Evolutionary conservation across 1,140 invertebrate species (phyloP), one percentile per base, ranked within the genome.

Genomic region (Epicauta chinensis): DNA sequence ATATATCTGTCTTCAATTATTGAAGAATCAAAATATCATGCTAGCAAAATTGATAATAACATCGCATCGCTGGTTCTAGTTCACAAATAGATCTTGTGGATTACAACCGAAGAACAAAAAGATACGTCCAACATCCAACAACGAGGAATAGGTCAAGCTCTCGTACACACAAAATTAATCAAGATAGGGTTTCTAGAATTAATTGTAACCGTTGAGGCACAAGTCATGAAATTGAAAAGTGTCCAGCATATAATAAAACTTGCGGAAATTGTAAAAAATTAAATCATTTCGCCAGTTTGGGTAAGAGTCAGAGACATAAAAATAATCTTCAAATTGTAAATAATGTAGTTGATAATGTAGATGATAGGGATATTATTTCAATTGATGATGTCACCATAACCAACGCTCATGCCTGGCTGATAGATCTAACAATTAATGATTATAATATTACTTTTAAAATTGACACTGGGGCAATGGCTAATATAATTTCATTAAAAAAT

Each of bases 211-310:
- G 23, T 3, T 52, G 50, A 29, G 50, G 42, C n/a, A 17, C 7
- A 36, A 14, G 7, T 45, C 50, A 52, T 30, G 32, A 14, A 52
- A 35, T 46, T 16, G 46, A 51, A 15, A 49, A 55, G 34, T 63
- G 61, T 47, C 59, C 56, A 32, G 59, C 58, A 11, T 39, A 48
- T 37, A 49, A 51, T 9, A 56, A 50, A 41, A 51, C 30, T 3
- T 64, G 60, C 48, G 31, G 34, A n/a, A 52, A 50, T 23, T 62
- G 60, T 42, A 50, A 50, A 12, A 57, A 44, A 41, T 41, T 15
- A 6, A 53, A 58, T 40, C 62, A 61, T 36, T 59, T 58, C 46
- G 54, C 59, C 17, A 46, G 36, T 14, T 39, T 51, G 30, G 61
- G 61, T 48, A 51, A 30, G 11, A 29, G 14, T 12, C 10, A 35